Base-by-base conservation (phyloP, 2,797 vertebrate genomes). In the Sebastolobus alascanus region DNA sequence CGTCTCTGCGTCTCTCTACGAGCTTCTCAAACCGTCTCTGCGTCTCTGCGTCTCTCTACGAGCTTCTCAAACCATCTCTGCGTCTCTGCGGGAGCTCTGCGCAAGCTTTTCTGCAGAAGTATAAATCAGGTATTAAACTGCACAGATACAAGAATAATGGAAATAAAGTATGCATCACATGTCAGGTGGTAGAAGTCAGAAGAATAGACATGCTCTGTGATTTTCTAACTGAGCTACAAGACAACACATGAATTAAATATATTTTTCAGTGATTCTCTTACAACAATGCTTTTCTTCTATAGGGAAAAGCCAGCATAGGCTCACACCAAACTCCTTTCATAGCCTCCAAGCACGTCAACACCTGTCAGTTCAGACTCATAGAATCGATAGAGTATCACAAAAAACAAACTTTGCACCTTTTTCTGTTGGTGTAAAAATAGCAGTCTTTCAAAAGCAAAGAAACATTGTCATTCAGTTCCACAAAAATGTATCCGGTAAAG, bases 211-310 rank as follows among this genome's bases (percentile, higher is more conserved):
- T 6, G 12, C 59, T 40, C 31, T 58, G 7, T 70, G 64, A 54
- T 79, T 73, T 75, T 70, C 13, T 56, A 73, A 79, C 40, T 25
- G 20, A 46, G 22, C 35, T 73, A 12, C 37, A 18, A 40, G 43
- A 73, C 71, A 82, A 14, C 27, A 40, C 29, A 72, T 73, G 8
- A 84, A 84, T 77, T 68, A 65, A 75, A 75, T 27, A 79, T 63
- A 11, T 68, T 14, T 69, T 52, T 66, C 33, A 20, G 11, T 11
- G 33, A 60, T 66, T 85, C 33, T 84, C 55, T 72, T 55, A 37
- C 25, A 66, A n/a, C n/a, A 38, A 7, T 20, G 10, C 14, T 71
- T 40, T 74, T 64, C 37, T 31, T 61, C 22, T 73, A 73, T 38
- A 25, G 40, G 40, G 40, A 43, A 43, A 82, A 73, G 14, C 37